Evolutionary conservation across 2,888 invertebrate species (phyloP), one percentile per base, ranked within the genome.

Genomic region (Cantharis rufa): DNA sequence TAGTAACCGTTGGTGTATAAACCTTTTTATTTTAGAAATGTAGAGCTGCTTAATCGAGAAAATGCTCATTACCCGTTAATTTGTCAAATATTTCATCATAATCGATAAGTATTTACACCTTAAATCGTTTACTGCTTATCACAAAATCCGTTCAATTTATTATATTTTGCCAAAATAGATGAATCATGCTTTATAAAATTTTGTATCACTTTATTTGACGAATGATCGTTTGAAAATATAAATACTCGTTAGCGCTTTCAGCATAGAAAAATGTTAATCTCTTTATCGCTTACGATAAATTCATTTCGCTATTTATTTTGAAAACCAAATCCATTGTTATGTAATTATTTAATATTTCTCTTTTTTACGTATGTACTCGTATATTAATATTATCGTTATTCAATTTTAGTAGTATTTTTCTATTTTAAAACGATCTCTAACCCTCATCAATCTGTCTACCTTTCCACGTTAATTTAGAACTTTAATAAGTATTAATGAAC

Each of bases 401-500:
- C 13, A 32, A 32, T 32, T 32, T 32, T 32, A 13, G 32, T 32
- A 32, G 32, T n/a, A 13, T 32, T 32, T 48, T n/a, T 48, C n/a
- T 48, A 13, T 48, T 48, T n/a, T 48, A 48, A n/a, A 48, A 9
- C 48, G 48, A 2, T 48, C 48, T 48, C n/a, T 9, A 48, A 48
- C 48, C 64, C 71, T 66, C 72, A 72, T 72, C 72, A 72, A 72
- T 72, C 66, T 62, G 62, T 69, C 73, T 73, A 62, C 27, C 69
- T 69, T 69, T 69, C 27, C 61, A 24, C 21, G 32, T 69, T 69
- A 69, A 73, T 69, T 73, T 73, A 28, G 73, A 27, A 72, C 61
- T 62, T 69, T 69, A 73, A 73, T 73, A 73, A 73, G 69, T 73
- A 73, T 73, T 73, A 73, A 73, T 73, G 73, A 73, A 73, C 63